Percentiles rank a stretch among this genome's conserved stretches.
These are phyloP conservation scores for Notothenia rossii DNA, from an alignment of 2,113 vertebrate species.

Conservation along the genomic window DNA sequence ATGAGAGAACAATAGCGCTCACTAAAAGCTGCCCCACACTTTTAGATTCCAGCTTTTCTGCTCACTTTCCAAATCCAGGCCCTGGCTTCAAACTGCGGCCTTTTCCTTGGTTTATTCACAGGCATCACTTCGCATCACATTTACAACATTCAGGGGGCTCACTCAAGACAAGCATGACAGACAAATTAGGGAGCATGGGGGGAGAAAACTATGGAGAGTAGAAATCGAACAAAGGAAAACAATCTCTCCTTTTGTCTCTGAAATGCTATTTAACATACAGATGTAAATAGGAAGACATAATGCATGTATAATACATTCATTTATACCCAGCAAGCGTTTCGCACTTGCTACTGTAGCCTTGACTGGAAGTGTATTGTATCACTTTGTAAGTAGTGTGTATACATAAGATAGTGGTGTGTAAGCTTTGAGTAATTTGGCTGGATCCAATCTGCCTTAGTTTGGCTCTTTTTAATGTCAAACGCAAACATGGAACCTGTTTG, in stretches of 20 bases:
- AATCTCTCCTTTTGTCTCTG: constrained; percentile 46
- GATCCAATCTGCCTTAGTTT: constrained; percentile 21
- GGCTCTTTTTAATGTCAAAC: neutral
- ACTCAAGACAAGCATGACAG: constrained; percentile 6
- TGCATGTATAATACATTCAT: constrained; percentile 13
- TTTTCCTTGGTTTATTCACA: constrained; percentile 54
- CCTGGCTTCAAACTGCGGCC: constrained; percentile 48
- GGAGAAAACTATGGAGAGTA: constrained; percentile 32
- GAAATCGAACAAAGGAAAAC: constrained; percentile 54
- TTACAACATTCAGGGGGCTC: constrained; percentile 35
- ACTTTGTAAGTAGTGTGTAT: constrained; percentile 57
- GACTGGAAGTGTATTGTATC: constrained; percentile 24
- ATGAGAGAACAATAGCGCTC: constrained; percentile 51
- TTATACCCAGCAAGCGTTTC: constrained; percentile 32
- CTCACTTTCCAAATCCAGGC: constrained; percentile 34
- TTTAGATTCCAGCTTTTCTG: constrained; percentile 14
- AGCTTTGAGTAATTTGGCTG: constrained; percentile 44
- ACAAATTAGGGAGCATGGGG: neutral
- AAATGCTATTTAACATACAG: constrained; percentile 31
- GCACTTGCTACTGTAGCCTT: constrained; percentile 11
- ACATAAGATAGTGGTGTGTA: constrained; percentile 30
- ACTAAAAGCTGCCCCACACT: constrained; percentile 50
- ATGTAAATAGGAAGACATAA: constrained; percentile 39
- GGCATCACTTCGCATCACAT: constrained; percentile 32
- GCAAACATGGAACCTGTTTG: neutral